Evolutionary conservation across 1,140 invertebrate species (phyloP), one percentile per base, ranked within the genome.

Genomic region (Habropoda laboriosa): DNA sequence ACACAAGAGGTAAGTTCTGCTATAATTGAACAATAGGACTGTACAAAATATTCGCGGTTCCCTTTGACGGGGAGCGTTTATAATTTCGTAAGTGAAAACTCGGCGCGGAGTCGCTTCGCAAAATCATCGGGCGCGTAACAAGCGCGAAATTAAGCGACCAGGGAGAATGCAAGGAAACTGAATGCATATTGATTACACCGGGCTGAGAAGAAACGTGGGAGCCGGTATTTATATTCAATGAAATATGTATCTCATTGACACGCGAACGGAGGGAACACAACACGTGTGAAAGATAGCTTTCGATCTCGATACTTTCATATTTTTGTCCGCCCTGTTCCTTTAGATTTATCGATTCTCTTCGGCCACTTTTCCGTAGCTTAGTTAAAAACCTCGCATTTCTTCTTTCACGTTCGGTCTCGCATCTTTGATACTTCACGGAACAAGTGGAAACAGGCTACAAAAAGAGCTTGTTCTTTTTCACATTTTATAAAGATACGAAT

Each of bases 1-100:
- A 87, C 88, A 87, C 87, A 88, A 89, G 79, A 91, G 91, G 91
- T 92, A 87, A 91, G 85, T 84, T 51, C 13, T 45, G 55, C 8
- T 18, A 55, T 61, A 60, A 67, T 78, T 61, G 47, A 32, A 12
- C 6, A 53, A 58, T 57, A 4, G 30, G 21, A 66, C 0, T 16
- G 10, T 13, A 30, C 13, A 16, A 0, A 4, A 12, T 4, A 53
- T 27, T 18, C 30, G 55, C 55, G 16, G 18, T 21, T 18, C 32
- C 45, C 47, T 35, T 68, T 68, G 64, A 68, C 30, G 30, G 12
- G 30, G 12, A 6, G 38, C 27, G 32, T 47, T n/a, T 42, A 42
- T 47, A 32, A 66, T 66, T 47, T 47, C 10, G 24, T 47, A 38
- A 51, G 21, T 68, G 30, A n/a, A n/a, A n/a, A n/a, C n/a, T 38